phyloP scores from a whole-genome alignment of 1,140 invertebrate species.

The Periplaneta americana region DNA sequence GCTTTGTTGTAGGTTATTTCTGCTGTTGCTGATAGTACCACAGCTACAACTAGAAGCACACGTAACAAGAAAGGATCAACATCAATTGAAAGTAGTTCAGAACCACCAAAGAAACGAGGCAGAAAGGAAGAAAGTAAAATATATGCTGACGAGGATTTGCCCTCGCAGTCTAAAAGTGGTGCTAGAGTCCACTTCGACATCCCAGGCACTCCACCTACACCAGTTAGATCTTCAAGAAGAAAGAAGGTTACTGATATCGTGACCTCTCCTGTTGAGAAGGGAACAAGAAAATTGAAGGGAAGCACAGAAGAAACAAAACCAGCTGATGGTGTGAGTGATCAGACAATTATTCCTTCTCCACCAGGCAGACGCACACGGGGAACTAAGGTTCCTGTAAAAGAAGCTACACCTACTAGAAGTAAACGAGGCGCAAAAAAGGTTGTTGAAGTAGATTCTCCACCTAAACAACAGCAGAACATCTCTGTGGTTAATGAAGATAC shows the following conservation, averaged over 20 bases:
- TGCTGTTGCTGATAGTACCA: no score
- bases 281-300: neutral
- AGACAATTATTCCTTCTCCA: neutral
- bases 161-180: no score
- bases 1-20: neutral
- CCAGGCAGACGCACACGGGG: neutral
- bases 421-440: no score
- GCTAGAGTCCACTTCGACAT: neutral
- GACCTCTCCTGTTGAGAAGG: neutral
- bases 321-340: neutral
- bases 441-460: no score
- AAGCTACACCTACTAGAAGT: no score
- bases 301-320: neutral
- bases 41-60: neutral
- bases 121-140: neutral
- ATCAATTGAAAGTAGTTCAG: neutral
- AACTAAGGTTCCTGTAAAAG: no score
- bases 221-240: neutral
- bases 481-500: no score
- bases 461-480: no score
- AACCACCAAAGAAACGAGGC: neutral
- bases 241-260: neutral
- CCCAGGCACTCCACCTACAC: neutral
- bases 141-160: neutral
- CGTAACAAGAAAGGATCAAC: neutral